phyloP scores from a whole-genome alignment of 2,888 invertebrate genomes.

The Coenonympha arcania region DNA sequence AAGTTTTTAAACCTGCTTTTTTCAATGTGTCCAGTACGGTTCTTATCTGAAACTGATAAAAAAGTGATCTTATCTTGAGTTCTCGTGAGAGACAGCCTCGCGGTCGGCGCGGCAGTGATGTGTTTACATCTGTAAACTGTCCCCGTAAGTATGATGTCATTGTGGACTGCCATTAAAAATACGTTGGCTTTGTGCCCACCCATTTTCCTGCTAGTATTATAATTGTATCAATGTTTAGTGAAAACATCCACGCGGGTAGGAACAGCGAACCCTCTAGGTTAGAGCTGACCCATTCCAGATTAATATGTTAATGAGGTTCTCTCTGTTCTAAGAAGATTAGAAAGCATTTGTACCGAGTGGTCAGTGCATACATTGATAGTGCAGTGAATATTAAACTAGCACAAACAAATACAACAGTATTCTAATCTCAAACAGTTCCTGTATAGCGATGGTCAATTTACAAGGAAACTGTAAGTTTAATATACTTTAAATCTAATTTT shows the following conservation, averaged over 20 bases:
- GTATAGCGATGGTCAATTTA: conserved; percentile 19
- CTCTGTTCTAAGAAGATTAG: conserved; percentile 31
- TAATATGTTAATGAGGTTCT: conserved; percentile 44
- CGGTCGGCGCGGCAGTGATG: conserved; percentile 55
- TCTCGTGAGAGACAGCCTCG: conserved; percentile 37
- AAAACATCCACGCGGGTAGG: conserved; percentile 57
- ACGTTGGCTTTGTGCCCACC: conserved; percentile 73
- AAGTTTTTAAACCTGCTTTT: conserved; percentile 47
- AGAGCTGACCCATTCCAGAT: conserved; percentile 48
- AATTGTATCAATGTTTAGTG: conserved; percentile 52
- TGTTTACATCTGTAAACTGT: conserved; percentile 69
- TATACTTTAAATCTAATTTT: not conserved
- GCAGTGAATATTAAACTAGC: conserved; percentile 2
- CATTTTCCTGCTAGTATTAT: conserved; percentile 62
- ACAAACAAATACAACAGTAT: not conserved
- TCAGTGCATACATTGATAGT: conserved; percentile 15
- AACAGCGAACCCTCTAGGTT: conserved; percentile 58
- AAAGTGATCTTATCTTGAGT: conserved; percentile 17
- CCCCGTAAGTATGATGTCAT: conserved; percentile 73
- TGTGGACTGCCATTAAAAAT: conserved; percentile 65
- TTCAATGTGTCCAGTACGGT: conserved; percentile 32
- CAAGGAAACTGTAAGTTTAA: conserved; percentile 20
- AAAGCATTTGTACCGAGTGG: conserved; percentile 20
- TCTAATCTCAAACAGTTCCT: not conserved
- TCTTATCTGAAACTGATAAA: conserved; percentile 16